A percentile compares a stretch with the other conserved stretches of the same genome.
These are phyloP conservation scores for Florisuga fusca DNA, from an alignment of 2,797 vertebrate genomes.

Conservation along the genomic window DNA sequence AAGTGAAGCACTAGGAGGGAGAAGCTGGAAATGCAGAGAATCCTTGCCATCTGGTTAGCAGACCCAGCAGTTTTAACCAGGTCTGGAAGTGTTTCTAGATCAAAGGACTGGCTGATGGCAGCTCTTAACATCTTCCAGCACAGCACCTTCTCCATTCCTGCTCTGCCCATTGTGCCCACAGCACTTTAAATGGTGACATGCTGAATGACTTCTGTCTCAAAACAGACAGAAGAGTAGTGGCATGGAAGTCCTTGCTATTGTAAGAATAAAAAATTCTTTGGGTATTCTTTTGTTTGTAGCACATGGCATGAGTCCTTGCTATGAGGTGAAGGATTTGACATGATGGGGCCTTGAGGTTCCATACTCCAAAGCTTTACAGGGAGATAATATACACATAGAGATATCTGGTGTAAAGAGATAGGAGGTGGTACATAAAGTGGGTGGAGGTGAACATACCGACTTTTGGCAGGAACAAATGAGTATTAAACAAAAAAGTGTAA, in stretches of 20 bases:
- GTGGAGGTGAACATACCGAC: background rate
- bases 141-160: background rate
- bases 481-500: background rate
- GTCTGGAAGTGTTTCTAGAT: slow-evolving; percentile 46
- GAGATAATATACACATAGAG: background rate
- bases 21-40: background rate
- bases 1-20: background rate
- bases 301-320: background rate
- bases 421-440: background rate
- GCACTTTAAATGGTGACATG: background rate
- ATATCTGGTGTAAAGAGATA: background rate
- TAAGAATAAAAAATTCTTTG: background rate
- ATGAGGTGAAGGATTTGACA: background rate
- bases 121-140: slow-evolving; percentile 2
- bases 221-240: background rate
- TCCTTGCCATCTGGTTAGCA: slow-evolving; percentile 39
- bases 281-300: background rate
- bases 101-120: slow-evolving; percentile 32
- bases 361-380: background rate
- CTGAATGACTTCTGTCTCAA: background rate
- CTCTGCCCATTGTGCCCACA: background rate
- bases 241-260: background rate
- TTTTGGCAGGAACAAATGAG: background rate
- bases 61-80: background rate
- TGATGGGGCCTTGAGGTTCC: background rate